These are phyloP conservation scores for Turdus rufiventris DNA, from an alignment of 2,113 vertebrate species.

Conservation along the genomic window DNA sequence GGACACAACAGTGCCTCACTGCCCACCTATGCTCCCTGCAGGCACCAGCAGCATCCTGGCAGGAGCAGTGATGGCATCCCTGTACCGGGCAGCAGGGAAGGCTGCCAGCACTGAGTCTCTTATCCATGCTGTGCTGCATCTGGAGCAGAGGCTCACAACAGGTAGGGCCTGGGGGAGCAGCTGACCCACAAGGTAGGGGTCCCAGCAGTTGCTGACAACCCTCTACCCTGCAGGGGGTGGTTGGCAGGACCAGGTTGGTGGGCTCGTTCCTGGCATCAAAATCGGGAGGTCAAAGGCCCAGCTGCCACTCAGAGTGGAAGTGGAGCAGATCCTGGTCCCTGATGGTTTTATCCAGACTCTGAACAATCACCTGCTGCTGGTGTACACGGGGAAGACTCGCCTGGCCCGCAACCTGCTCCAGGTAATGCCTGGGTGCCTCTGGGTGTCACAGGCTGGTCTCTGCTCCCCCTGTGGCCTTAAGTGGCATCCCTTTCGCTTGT, in stretches of 20 bases:
- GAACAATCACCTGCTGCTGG: slow-evolving; percentile 85
- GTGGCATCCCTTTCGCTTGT: background rate
- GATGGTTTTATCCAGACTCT: slow-evolving; percentile 76
- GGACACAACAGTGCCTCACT: accelerated
- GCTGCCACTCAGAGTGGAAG: slow-evolving; percentile 85
- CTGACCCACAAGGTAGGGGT: accelerated
- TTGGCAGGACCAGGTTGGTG: slow-evolving; percentile 97
- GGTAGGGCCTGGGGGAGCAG: slow-evolving; percentile 58
- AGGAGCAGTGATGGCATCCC: slow-evolving; percentile 81
- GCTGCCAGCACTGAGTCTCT: slow-evolving; percentile 77
- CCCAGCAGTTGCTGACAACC: accelerated
- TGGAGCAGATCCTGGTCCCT: slow-evolving; percentile 77
- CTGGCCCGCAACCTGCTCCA: slow-evolving; percentile 94
- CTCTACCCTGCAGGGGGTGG: slow-evolving; percentile 81
- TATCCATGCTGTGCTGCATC: slow-evolving; percentile 86
- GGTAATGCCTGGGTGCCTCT: slow-evolving; percentile 60
- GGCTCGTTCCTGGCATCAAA: slow-evolving; percentile 88
- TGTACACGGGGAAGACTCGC: slow-evolving; percentile 94
- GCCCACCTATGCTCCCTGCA: slow-evolving; percentile 16
- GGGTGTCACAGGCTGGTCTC: background rate
- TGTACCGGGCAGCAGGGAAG: slow-evolving; percentile 81
- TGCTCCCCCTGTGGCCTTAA: accelerated
- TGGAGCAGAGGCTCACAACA: slow-evolving; percentile 95
- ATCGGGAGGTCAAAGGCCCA: slow-evolving; percentile 81
- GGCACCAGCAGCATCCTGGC: slow-evolving; percentile 98